Evolutionary conservation across 2,797 vertebrate species (phyloP).

Genomic region (Myripristis murdjan): DNA sequence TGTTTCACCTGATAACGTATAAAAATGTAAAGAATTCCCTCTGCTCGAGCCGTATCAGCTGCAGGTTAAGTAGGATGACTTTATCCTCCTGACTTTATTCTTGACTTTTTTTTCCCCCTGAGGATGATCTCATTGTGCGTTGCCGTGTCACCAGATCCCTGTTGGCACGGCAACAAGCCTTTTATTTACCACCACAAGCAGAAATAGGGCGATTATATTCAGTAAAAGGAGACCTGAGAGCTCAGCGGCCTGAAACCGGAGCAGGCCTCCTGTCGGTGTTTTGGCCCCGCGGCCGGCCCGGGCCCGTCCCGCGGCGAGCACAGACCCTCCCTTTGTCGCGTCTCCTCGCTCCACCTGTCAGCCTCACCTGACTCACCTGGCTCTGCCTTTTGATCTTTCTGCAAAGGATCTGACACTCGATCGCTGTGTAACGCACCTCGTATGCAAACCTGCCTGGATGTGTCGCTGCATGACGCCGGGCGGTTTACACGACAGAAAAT

Average conservation of each 20-base stretch:
- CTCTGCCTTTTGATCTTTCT: slow-evolving; percentile 22
- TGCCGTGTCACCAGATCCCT: slow-evolving; percentile 27
- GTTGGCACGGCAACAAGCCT: slow-evolving; percentile 32
- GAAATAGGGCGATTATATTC: slow-evolving; percentile 29
- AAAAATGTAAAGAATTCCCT: too few relatives aligned
- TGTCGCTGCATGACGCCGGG: too few relatives aligned
- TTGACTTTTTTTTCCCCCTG: too few relatives aligned
- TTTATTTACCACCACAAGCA: slow-evolving; percentile 39
- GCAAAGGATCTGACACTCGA: slow-evolving; percentile 37
- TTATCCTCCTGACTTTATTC: too few relatives aligned
- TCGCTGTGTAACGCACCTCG: too few relatives aligned
- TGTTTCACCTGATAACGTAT: too few relatives aligned
- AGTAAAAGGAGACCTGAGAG: background rate
- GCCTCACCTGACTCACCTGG: background rate
- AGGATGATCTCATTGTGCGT: slow-evolving; percentile 10
- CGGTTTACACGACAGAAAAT: too few relatives aligned
- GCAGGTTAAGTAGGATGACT: background rate
- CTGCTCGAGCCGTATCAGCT: background rate
- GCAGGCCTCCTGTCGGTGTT: slow-evolving; percentile 4
- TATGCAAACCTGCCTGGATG: too few relatives aligned
- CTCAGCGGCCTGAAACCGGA: background rate
- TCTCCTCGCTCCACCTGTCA: slow-evolving; percentile 30
- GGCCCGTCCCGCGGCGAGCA: slow-evolving; percentile 9
- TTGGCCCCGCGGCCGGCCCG: background rate
- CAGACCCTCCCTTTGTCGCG: background rate